A percentile compares a stretch with the other conserved stretches of the same genome.
Evolutionary conservation across 2,888 invertebrate species (phyloP).

Genomic region (Cantharis nigra): DNA sequence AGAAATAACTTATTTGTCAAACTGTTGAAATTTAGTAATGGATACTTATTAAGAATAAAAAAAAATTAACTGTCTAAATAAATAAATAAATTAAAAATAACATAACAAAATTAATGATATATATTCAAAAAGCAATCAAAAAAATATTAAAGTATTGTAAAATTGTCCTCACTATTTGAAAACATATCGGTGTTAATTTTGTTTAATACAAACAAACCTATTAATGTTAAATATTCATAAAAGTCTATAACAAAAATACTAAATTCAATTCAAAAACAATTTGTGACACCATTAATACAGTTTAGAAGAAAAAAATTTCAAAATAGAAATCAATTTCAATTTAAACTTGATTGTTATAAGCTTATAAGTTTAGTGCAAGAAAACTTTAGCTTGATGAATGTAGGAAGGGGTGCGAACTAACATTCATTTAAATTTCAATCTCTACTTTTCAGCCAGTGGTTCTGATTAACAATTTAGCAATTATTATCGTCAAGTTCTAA

Average conservation of each 20-base stretch:
- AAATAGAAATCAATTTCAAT: too few species aligned
- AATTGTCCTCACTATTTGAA: not conserved
- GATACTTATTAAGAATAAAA: too few species aligned
- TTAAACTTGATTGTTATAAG: too few species aligned
- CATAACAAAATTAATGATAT: not conserved
- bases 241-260: too few species aligned
- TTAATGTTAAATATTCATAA: not conserved
- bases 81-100: not conserved
- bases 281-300: not conserved
- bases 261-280: not conserved
- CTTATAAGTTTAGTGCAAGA: too few species aligned
- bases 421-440: not conserved
- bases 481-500: not conserved
- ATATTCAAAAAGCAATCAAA: not conserved
- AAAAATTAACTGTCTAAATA: not conserved
- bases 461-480: not conserved
- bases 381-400: too few species aligned
- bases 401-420: too few species aligned
- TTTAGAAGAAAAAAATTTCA: not conserved
- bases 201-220: not conserved
- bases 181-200: not conserved
- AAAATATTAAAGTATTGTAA: not conserved
- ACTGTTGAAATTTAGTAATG: too few species aligned
- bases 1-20: too few species aligned
- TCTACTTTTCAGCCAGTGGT: not conserved